Conservation (phyloP, 1,140 invertebrate genomes). For the Rhagoletis pomonella region DNA sequence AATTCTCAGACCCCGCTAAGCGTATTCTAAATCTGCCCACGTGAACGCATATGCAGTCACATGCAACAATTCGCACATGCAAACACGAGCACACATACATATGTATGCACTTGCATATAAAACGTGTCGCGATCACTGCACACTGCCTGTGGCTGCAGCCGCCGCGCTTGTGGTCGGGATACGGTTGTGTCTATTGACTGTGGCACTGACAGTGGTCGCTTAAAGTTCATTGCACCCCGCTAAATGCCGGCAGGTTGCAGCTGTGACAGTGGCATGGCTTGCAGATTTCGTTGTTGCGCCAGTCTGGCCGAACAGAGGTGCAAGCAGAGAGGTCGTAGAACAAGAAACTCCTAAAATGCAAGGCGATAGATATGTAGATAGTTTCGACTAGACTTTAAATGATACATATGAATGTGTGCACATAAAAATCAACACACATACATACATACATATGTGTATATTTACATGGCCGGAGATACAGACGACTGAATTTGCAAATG, state of each 20-base stretch:
- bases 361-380: neutral
- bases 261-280: neutral
- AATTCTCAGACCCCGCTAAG: neutral
- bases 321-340: neutral
- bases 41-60: conserved; percentile 1
- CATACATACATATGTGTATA: no score
- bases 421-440: no score
- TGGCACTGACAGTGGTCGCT: conserved; percentile 21
- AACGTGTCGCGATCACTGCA: conserved; percentile 18
- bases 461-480: no score
- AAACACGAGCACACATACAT: neutral
- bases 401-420: no score
- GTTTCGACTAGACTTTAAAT: no score
- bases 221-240: conserved; percentile 12
- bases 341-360: conserved; percentile 19
- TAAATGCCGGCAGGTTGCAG: conserved; percentile 14
- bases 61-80: neutral
- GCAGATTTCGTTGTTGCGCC: conserved; percentile 5
- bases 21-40: conserved; percentile 43
- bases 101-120: neutral
- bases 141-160: neutral
- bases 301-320: neutral
- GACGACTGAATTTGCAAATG: no score
- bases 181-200: neutral
- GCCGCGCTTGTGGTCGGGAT: neutral